Percentiles rank a stretch among this genome's conserved stretches.
phyloP scores from a whole-genome alignment of 1,140 invertebrate species.

The Cardiocondyla obscurior region DNA sequence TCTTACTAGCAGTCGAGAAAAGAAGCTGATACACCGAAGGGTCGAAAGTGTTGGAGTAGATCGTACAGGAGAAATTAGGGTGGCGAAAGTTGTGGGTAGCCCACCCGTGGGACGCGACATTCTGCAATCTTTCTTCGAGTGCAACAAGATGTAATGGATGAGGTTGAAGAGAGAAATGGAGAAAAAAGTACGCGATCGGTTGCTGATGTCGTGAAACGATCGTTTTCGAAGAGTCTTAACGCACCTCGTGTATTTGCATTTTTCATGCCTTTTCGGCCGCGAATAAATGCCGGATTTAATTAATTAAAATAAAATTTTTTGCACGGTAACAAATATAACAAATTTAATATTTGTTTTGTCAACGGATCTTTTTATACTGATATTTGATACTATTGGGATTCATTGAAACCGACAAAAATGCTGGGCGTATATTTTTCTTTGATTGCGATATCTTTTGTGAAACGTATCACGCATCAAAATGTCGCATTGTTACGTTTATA shows the following conservation, averaged over 20 bases:
- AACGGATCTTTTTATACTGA: neutral
- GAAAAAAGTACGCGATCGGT: conserved; percentile 19
- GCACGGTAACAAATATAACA: neutral
- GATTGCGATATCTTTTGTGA: conserved; percentile 33
- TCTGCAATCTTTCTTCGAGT: conserved; percentile 17
- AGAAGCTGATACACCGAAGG: neutral
- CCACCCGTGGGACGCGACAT: conserved; percentile 26
- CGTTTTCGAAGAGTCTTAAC: conserved; percentile 9
- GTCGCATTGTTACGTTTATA: neutral
- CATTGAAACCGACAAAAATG: conserved; percentile 8
- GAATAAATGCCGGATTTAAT: neutral
- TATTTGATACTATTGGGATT: conserved; percentile 29
- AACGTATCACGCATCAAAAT: neutral
- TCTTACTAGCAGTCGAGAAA: neutral
- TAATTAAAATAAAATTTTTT: conserved; percentile 8
- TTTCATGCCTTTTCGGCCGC: neutral
- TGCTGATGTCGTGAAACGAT: neutral
- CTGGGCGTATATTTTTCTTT: conserved; percentile 25
- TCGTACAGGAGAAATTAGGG: conserved; percentile 58
- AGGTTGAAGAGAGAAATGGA: neutral
- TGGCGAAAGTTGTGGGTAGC: conserved; percentile 51
- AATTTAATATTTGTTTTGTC: conserved; percentile 11
- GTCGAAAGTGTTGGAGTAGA: conserved; percentile 38
- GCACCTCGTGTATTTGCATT: conserved; percentile 23
- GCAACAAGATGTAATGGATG: conserved; percentile 46